These are phyloP conservation scores for Ornithoptera alexandrae DNA, from an alignment of 2,888 invertebrate species.

Conservation along the genomic window DNA sequence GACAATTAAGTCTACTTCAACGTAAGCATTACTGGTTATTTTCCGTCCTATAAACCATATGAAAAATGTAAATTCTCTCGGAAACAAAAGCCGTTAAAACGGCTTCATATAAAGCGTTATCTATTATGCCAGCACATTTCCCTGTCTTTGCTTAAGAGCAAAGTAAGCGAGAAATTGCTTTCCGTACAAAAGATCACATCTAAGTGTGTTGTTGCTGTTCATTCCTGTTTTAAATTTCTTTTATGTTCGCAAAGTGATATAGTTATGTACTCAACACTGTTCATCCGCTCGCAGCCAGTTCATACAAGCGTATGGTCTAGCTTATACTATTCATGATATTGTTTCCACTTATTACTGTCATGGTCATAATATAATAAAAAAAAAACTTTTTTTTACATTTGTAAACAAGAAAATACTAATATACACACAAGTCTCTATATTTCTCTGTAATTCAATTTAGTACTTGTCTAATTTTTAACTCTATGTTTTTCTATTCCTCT, in stretches of 20 bases:
- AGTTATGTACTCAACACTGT: conserved; percentile 1
- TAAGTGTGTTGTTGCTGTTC: conserved; percentile 30
- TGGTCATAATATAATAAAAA: no score
- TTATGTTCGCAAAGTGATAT: conserved; percentile 15
- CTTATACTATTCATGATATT: conserved; percentile 3
- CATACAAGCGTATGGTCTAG: conserved; percentile 13
- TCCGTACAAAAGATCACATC: conserved; percentile 55
- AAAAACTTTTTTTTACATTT: no score
- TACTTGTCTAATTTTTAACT: no score
- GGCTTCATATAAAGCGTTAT: conserved; percentile 65
- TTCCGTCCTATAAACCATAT: conserved; percentile 54
- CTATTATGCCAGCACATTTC: conserved; percentile 66
- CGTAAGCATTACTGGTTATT: conserved; percentile 56
- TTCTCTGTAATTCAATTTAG: no score
- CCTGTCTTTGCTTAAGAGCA: conserved; percentile 61
- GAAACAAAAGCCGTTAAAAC: conserved; percentile 69
- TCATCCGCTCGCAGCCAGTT: conserved; percentile 5
- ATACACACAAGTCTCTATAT: no score
- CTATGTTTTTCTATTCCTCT: no score
- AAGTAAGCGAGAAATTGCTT: conserved; percentile 73
- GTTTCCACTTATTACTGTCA: conserved; percentile 1
- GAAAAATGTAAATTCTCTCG: conserved; percentile 67
- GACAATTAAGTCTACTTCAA: conserved; percentile 56
- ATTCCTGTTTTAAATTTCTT: conserved; percentile 30
- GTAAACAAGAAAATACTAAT: no score